Percentiles rank a stretch among this genome's conserved stretches.
phyloP scores from a whole-genome alignment of 2,113 vertebrate genomes.

The Bambusicola thoracicus region DNA sequence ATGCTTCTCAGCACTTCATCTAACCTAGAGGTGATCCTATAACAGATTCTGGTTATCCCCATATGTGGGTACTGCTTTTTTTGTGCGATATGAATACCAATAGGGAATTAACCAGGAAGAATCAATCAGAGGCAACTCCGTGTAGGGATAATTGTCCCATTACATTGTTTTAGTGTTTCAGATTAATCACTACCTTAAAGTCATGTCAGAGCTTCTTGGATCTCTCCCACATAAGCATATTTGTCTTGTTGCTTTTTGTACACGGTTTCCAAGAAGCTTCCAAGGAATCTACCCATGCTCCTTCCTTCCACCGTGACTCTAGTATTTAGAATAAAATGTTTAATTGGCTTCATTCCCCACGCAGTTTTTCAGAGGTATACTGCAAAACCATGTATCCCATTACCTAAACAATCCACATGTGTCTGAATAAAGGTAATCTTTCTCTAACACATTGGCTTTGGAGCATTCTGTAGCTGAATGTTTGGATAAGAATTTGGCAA shows the following conservation, averaged over 20 bases:
- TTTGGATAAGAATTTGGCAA: constrained; percentile 21
- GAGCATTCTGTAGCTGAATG: not conserved
- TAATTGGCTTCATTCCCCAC: not conserved
- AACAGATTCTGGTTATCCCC: not conserved
- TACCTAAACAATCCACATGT: not conserved
- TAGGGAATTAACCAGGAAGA: not conserved
- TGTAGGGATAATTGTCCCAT: not conserved
- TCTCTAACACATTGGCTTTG: not conserved
- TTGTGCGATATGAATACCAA: not conserved
- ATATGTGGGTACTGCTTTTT: not conserved
- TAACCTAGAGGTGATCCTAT: not conserved
- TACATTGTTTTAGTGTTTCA: not conserved
- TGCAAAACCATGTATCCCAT: not conserved
- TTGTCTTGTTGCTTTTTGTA: not conserved
- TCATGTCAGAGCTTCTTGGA: not conserved
- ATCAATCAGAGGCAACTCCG: not conserved
- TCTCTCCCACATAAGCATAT: not conserved
- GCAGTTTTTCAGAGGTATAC: not conserved
- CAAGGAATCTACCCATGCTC: not conserved
- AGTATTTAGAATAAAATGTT: not conserved
- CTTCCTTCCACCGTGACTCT: not conserved
- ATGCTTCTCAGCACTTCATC: not conserved
- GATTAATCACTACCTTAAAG: not conserved
- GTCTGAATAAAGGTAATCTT: not conserved
- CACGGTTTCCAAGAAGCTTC: not conserved